Percentiles rank a stretch among this genome's conserved stretches.
These are phyloP conservation scores for Corvus hawaiiensis DNA, from an alignment of 2,113 vertebrate species.

Conservation along the genomic window DNA sequence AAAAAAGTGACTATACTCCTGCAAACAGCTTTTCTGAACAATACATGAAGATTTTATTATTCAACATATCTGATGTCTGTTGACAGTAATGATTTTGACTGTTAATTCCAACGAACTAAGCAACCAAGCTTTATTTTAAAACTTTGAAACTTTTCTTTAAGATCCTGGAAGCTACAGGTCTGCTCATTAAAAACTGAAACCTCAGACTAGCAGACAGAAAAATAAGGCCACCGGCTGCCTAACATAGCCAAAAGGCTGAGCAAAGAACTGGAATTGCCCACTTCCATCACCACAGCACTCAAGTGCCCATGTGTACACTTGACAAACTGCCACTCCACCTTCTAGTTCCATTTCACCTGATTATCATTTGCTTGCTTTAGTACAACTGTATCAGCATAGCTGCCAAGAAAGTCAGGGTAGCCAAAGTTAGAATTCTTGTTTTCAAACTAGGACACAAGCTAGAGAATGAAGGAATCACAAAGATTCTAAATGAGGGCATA, in stretches of 20 bases:
- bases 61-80: neutral
- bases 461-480: neutral
- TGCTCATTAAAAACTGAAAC: neutral
- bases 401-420: neutral
- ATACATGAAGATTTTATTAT: neutral
- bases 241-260: neutral
- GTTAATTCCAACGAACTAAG: neutral
- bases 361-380: neutral
- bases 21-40: neutral
- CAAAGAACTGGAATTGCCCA: neutral
- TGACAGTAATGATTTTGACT: neutral
- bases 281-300: neutral
- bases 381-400: neutral
- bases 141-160: neutral
- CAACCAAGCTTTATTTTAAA: neutral
- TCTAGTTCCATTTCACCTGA: neutral
- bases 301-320: fast-evolving
- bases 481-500: neutral
- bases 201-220: neutral
- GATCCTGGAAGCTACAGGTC: neutral
- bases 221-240: neutral
- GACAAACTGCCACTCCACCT: neutral
- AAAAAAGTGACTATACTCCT: neutral
- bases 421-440: neutral
- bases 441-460: neutral